Base-by-base conservation (phyloP, 2,113 vertebrate genomes). In the Sceloporus tristichus region DNA sequence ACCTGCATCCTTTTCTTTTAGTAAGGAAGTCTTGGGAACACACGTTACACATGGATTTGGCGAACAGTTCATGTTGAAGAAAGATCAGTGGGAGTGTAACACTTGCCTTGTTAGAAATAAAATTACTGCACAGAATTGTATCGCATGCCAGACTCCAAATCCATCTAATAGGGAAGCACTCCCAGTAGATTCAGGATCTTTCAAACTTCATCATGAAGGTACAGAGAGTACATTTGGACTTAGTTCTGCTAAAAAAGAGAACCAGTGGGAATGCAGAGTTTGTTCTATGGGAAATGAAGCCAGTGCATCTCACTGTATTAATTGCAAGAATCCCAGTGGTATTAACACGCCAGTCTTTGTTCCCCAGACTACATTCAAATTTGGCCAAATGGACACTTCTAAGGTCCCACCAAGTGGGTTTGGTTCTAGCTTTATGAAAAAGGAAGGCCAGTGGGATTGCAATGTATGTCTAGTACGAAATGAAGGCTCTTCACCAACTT, bases 401-500 rank as follows among this genome's bases (percentile, higher is more conserved):
- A 96, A 95, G 84, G 16, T 87, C 87, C 19, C 79, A 81, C 95
- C 88, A 81, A 94, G 87, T 89, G 96, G 96, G 40, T 91, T 95
- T 79, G 95, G 89, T 27, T 73, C 94, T 79, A 85, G 86, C 1
- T 95, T 95, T 94, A 54, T 92, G 88, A 91, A 93, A 88, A 97
- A 97, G 68, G 96, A 96, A 71, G 97, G 94, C 18, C 96, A 97
- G 29, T 98, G 98, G 98, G 94, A 98, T 85, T 99, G 98, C 56
- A 94, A 90, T 23, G 0, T 19, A 9, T 98, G 98, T 87, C 84
- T 94, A 3, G 93, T 94, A 29, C 96, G 56, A 93, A 99, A 99
- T 93, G 97, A 98, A 83, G 94, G 93, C 65, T 95, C 94, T 19
- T 90, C 94, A 84, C 6, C 78, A 56, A 94, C 94, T 16, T 98